Base-by-base conservation (phyloP, 2,797 vertebrate genomes). In the Hybognathus amarus region DNA sequence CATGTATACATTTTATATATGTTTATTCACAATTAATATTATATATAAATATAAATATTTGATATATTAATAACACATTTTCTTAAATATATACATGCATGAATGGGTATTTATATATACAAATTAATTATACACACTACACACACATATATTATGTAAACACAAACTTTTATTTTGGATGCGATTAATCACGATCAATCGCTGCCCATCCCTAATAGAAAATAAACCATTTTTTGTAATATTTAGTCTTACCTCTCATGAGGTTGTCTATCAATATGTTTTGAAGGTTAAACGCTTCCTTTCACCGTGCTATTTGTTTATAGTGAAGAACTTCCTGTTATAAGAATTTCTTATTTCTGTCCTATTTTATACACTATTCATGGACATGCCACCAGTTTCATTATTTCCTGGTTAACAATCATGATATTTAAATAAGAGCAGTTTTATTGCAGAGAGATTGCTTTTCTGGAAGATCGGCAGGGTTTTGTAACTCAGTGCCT, bases 391-490 rank as follows among this genome's bases (percentile, higher is more conserved):
- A 12, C 30, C 56, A 66, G 22, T 66, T 82, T 66, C 30, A 47
- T 63, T 2, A 40, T 66, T 74, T 64, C 56, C 80, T 52, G 70
- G 20, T 74, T 82, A 66, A 74, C 70, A 20, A 64, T 40, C n/a
- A 52, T 64, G 45, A 63, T 52, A 33, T 74, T 82, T 66, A 82
- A 82, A 74, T 73, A 66, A 66, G 33, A 82, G 40, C 50, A 54
- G 36, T 76, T 76, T 82, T 68, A 82, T 76, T 82, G n/a, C 61
- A 15, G 17, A 75, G 71, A 75, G 47, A 75, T 13, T 38, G 4
- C 50, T 80, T 42, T 71, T 80, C 52, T 22, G 47, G 15, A 54
- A 80, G 66, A 80, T 52, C 17, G 33, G 17, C 33, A n/a, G 70
- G 69, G 74, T 40, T 63, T 24, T 74, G 59, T 63, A 79, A 69